These are phyloP conservation scores for Drosophila bipectinata DNA, from an alignment of 1,140 invertebrate genomes.

Conservation along the genomic window DNA sequence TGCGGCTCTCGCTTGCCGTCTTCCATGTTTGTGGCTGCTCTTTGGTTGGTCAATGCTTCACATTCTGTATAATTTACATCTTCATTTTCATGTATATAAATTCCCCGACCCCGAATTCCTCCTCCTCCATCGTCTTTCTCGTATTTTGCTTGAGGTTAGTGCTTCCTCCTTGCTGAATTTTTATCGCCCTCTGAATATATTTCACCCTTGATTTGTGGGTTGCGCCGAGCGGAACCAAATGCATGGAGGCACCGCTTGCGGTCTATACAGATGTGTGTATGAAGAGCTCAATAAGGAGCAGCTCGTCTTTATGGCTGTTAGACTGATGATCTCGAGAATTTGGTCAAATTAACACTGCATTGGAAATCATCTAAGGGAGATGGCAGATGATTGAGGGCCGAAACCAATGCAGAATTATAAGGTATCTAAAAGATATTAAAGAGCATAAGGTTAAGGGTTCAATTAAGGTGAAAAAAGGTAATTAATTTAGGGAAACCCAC, in stretches of 20 bases:
- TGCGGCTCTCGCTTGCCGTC: constrained; percentile 34
- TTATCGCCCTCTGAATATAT: constrained; percentile 72
- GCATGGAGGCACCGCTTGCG: constrained; percentile 26
- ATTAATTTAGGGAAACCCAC: not conserved
- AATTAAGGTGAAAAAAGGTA: not conserved
- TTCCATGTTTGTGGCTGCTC: constrained; percentile 42
- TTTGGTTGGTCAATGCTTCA: constrained; percentile 69
- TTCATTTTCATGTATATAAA: constrained; percentile 69
- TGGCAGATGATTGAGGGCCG: not conserved
- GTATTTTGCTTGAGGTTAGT: constrained; percentile 40
- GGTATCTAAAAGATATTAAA: not conserved
- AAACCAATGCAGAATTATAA: not conserved
- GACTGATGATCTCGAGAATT: constrained; percentile 65
- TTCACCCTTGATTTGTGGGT: constrained; percentile 76
- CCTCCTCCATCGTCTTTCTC: constrained; percentile 15
- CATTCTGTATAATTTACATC: constrained; percentile 81
- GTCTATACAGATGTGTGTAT: constrained; percentile 8
- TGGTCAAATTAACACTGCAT: constrained; percentile 71
- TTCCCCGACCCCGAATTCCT: constrained; percentile 19
- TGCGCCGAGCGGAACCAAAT: constrained; percentile 38
- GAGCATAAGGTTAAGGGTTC: not conserved
- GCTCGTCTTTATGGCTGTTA: constrained; percentile 29
- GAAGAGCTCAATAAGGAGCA: constrained; percentile 21
- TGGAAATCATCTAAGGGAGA: constrained; percentile 6
- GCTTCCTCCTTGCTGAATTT: constrained; percentile 33